Percentiles rank a stretch among this genome's conserved stretches.
phyloP scores from a whole-genome alignment of 2,888 invertebrate genomes.

The Dynastes grantii region DNA sequence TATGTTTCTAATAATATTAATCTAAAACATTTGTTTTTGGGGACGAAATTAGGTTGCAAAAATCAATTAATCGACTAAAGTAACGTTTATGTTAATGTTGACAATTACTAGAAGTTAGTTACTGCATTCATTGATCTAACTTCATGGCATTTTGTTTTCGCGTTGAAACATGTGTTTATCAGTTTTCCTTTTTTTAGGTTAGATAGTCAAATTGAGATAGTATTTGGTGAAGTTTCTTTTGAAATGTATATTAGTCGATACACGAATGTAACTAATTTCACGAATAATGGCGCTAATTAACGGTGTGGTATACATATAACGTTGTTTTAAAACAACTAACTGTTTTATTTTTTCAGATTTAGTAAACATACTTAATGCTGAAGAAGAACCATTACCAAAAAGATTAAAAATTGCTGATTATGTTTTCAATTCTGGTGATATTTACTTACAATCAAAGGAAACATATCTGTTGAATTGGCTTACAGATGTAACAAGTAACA shows the following conservation, averaged over 20 bases:
- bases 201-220: background rate
- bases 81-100: too few species aligned
- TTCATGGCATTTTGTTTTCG: background rate
- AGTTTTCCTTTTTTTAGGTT: background rate
- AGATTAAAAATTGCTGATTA: conserved; percentile 64
- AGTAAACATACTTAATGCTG: conserved; percentile 59
- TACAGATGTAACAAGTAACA: conserved; percentile 53
- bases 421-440: conserved; percentile 61
- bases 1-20: background rate
- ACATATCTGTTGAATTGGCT: conserved; percentile 62
- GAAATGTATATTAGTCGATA: background rate
- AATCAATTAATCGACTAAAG: too few species aligned
- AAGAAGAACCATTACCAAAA: conserved; percentile 62
- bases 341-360: conserved; percentile 59
- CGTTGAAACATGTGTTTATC: background rate
- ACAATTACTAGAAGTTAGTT: too few species aligned
- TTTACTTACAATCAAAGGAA: conserved; percentile 60
- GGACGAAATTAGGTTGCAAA: too few species aligned
- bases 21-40: background rate
- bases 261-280: background rate
- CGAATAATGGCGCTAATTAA: conserved; percentile 49
- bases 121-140: background rate
- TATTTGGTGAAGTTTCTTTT: background rate
- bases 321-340: background rate
- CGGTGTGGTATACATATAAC: conserved; percentile 32